These are phyloP conservation scores for Gymnobelideus leadbeateri DNA, from an alignment of 2,113 vertebrate species.

Conservation along the genomic window DNA sequence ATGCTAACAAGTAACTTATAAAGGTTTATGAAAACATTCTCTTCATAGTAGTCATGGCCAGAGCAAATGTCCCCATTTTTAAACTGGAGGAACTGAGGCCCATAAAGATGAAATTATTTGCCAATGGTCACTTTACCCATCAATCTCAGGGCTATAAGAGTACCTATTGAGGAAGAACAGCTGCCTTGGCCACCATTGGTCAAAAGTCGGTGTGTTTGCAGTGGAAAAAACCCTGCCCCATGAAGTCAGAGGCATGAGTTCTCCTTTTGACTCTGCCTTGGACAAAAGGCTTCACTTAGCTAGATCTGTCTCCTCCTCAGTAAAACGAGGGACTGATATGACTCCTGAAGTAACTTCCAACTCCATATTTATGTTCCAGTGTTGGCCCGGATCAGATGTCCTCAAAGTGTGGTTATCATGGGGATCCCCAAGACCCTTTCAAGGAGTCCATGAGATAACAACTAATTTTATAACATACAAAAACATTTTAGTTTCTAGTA, in stretches of 20 bases:
- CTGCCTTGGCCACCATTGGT: too few relatives aligned
- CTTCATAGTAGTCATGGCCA: too few relatives aligned
- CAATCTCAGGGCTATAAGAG: not conserved
- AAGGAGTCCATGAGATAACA: not conserved
- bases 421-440: not conserved
- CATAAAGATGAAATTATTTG: not conserved
- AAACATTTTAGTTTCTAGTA: not conserved
- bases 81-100: not conserved
- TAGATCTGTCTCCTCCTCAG: too few relatives aligned
- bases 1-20: too few relatives aligned
- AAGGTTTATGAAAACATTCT: too few relatives aligned
- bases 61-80: too few relatives aligned
- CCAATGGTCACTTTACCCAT: not conserved
- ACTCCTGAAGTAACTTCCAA: too few relatives aligned
- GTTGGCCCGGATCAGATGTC: accelerated
- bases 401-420: not conserved
- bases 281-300: not conserved
- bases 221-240: not conserved
- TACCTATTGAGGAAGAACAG: too few relatives aligned
- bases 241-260: not conserved
- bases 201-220: not conserved
- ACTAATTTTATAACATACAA: not conserved
- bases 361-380: too few relatives aligned
- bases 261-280: not conserved
- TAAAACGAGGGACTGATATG: too few relatives aligned